A percentile compares a stretch with the other conserved stretches of the same genome.
phyloP scores from a whole-genome alignment of 2,797 vertebrate species.

The Todus mexicanus region DNA sequence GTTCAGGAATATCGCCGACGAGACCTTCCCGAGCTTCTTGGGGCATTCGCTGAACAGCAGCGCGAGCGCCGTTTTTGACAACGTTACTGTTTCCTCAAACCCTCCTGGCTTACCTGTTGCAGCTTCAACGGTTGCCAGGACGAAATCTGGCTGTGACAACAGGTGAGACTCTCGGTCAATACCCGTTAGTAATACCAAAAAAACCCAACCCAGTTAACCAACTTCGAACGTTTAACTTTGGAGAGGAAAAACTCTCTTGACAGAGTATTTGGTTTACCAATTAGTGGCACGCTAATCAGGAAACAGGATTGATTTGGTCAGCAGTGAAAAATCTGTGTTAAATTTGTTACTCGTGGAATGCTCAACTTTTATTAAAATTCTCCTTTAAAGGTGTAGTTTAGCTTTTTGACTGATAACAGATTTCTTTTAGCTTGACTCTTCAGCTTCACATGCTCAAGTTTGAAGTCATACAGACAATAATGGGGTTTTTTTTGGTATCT shows the following conservation, averaged over 20 bases:
- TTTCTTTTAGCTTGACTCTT: neutral
- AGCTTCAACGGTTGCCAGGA: conserved; percentile 92
- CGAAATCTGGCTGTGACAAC: conserved; percentile 73
- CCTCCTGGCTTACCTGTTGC: conserved; percentile 91
- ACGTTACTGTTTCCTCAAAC: conserved; percentile 86
- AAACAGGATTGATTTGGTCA: neutral
- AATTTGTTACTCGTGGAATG: neutral
- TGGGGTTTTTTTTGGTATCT: neutral
- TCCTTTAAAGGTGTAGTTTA: neutral
- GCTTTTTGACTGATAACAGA: neutral
- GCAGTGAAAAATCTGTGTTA: neutral
- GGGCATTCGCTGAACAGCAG: conserved; percentile 74
- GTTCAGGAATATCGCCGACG: conserved; percentile 86
- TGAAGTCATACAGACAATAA: neutral
- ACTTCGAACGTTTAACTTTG: neutral
- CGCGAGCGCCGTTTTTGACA: conserved; percentile 78
- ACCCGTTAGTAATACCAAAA: neutral
- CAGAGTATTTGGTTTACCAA: neutral
- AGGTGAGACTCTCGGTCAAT: conserved; percentile 76
- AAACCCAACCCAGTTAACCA: accelerated
- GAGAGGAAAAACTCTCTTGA: neutral
- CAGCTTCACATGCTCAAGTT: neutral
- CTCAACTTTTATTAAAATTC: neutral
- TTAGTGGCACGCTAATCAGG: neutral
- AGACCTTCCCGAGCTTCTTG: conserved; percentile 89